Conservation (phyloP, 2,113 vertebrate species). For the Prinia subflava region DNA sequence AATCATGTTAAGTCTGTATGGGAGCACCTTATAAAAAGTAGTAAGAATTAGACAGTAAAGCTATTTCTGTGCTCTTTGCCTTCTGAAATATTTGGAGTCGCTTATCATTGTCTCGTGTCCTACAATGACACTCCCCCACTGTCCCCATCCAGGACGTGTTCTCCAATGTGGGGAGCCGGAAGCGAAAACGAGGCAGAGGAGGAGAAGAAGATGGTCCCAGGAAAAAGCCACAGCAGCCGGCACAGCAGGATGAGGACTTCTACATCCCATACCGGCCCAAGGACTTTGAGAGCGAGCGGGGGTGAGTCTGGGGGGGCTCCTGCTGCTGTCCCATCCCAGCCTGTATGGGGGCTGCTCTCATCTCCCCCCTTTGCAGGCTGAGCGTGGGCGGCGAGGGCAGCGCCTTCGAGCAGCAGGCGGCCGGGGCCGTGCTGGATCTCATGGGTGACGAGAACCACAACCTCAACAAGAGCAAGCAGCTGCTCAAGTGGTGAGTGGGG, state of each 20-base stretch:
- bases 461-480: conserved; percentile 77
- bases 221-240: conserved; percentile 63
- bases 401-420: conserved; percentile 88
- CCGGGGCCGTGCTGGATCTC: conserved; percentile 85
- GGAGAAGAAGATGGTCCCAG: background rate
- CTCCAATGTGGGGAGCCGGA: conserved; percentile 75
- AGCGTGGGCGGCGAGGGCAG: conserved; percentile 73
- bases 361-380: conserved; percentile 67
- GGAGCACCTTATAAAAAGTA: too few species aligned
- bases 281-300: conserved; percentile 91
- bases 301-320: conserved; percentile 68
- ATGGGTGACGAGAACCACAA: conserved; percentile 83
- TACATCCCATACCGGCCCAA: conserved; percentile 92
- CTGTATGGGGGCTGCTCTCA: background rate
- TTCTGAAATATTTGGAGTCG: too few species aligned
- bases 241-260: conserved; percentile 76
- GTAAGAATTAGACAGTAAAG: too few species aligned
- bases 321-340: accelerated
- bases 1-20: too few species aligned
- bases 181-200: conserved; percentile 59
- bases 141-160: conserved; percentile 77
- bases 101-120: too few species aligned
- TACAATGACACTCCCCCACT: too few species aligned
- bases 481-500: conserved; percentile 83
- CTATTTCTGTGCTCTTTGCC: too few species aligned